These are phyloP conservation scores for Lepas anatifera DNA, from an alignment of 2,888 invertebrate species.

Conservation along the genomic window DNA sequence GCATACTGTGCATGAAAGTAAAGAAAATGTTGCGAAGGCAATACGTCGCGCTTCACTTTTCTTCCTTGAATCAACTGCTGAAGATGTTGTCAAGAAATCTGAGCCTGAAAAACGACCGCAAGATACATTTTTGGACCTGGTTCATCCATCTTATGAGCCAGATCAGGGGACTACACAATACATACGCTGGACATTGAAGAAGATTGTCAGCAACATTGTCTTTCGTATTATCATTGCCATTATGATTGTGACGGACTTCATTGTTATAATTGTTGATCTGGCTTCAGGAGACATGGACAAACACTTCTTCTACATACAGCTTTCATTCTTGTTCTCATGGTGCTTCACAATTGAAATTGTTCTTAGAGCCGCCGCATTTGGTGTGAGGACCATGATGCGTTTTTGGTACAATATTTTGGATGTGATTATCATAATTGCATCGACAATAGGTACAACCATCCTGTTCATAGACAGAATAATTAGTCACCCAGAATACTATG, in stretches of 20 bases:
- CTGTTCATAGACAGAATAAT: not conserved
- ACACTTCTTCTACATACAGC: not conserved
- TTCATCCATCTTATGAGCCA: not conserved
- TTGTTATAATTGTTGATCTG: not conserved
- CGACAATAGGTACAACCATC: not conserved
- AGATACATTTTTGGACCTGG: not conserved
- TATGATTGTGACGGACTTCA: not conserved
- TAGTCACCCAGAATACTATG: not conserved
- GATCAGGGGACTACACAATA: not conserved
- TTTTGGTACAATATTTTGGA: slow-evolving; percentile 3
- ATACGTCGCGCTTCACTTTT: not conserved
- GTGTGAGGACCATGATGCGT: not conserved
- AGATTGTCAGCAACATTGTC: not conserved
- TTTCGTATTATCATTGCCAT: not conserved
- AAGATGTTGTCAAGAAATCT: not conserved
- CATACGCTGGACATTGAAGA: not conserved
- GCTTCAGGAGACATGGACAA: not conserved
- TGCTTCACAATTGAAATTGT: not conserved
- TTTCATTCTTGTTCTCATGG: not conserved
- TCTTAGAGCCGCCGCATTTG: not conserved
- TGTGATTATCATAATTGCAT: not conserved
- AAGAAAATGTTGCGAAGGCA: not conserved
- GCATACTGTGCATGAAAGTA: not conserved
- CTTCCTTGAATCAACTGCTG: not conserved
- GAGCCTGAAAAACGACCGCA: not conserved